Evolutionary conservation across 2,888 invertebrate genomes (phyloP).

Genomic region (Luperina nickerlii): DNA sequence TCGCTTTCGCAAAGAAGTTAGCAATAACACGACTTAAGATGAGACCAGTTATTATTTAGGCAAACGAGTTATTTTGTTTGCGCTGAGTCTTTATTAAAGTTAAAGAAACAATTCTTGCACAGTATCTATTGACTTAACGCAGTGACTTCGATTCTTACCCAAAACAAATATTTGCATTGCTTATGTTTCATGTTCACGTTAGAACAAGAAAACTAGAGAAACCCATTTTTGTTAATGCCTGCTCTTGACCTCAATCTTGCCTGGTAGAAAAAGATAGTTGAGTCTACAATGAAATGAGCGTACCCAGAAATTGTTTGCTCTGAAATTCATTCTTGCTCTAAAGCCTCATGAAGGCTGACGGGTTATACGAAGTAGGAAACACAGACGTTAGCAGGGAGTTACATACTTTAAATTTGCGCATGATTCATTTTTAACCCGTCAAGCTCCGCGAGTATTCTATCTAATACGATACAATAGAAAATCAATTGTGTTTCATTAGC

Average conservation of each 20-base stretch:
- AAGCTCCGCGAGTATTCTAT: no score
- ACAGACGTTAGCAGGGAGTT: background rate
- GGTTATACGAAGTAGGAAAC: background rate
- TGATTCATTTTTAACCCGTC: background rate
- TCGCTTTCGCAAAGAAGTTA: conserved; percentile 25
- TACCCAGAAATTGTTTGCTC: background rate
- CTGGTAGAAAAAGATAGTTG: background rate
- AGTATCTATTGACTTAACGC: background rate
- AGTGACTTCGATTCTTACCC: background rate
- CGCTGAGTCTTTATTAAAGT: background rate
- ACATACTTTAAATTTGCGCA: background rate
- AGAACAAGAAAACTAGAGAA: background rate
- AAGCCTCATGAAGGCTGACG: background rate
- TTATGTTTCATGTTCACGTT: background rate
- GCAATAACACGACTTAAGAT: conserved; percentile 11
- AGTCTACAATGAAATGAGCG: background rate
- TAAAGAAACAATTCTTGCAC: background rate
- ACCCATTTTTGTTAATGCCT: background rate
- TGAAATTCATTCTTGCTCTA: background rate
- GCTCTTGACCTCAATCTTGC: background rate
- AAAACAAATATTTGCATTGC: background rate
- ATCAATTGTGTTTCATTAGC: no score
- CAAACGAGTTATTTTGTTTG: background rate
- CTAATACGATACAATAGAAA: no score
- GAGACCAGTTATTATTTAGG: background rate